Evolutionary conservation across 2,113 vertebrate species (phyloP).

Genomic region (Pipa parva): DNA sequence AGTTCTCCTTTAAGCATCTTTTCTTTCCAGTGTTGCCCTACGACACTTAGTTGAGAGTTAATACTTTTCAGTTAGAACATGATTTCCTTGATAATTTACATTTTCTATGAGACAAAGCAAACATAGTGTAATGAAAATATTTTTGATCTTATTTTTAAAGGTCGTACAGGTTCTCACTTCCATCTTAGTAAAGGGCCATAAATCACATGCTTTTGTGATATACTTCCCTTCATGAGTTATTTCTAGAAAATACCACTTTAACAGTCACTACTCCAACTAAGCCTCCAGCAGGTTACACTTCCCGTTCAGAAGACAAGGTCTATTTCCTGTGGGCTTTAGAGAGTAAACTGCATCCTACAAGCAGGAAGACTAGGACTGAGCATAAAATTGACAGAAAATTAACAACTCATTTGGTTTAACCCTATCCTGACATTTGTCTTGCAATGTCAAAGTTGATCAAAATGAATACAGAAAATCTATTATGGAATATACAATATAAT

Average conservation of each 20-base stretch:
- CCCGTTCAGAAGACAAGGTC: slow-evolving; percentile 24
- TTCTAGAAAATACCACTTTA: slow-evolving; percentile 10
- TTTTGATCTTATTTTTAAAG: too few relatives aligned
- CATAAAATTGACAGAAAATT: not conserved
- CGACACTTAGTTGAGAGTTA: too few relatives aligned
- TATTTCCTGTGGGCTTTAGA: slow-evolving; percentile 28
- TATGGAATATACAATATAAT: too few relatives aligned
- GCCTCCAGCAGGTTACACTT: slow-evolving; percentile 27
- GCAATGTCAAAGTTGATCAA: too few relatives aligned
- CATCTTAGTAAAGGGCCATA: not conserved
- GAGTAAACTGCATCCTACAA: not conserved
- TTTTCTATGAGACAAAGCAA: too few relatives aligned
- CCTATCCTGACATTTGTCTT: not conserved
- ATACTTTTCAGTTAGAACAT: too few relatives aligned
- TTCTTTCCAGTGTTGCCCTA: too few relatives aligned
- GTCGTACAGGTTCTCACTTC: not conserved
- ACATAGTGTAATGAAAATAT: too few relatives aligned
- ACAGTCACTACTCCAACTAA: slow-evolving; percentile 11
- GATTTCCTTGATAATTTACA: too few relatives aligned
- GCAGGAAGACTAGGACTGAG: slow-evolving; percentile 8
- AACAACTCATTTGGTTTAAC: not conserved
- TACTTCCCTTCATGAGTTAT: slow-evolving; percentile 27
- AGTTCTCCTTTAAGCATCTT: too few relatives aligned
- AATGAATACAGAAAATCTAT: too few relatives aligned
- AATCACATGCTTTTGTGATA: slow-evolving; percentile 13